Percentiles rank a stretch among this genome's conserved stretches.
Evolutionary conservation across 2,888 invertebrate genomes (phyloP).

Genomic region (Bursaphelenchus okinawaensis): DNA sequence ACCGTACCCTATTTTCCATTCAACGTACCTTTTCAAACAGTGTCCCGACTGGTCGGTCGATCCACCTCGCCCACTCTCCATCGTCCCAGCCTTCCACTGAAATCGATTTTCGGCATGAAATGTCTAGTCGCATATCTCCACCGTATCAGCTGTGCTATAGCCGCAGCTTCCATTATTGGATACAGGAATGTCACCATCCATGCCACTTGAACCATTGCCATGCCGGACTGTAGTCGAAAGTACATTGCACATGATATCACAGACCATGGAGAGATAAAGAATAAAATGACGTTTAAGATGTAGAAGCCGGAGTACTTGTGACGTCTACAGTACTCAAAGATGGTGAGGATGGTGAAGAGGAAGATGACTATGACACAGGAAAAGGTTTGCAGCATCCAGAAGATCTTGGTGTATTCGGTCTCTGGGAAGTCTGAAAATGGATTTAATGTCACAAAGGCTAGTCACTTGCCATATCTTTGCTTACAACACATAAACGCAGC

Average conservation of each 20-base stretch:
- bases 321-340: background rate
- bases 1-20: no score
- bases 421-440: slow-evolving; percentile 9
- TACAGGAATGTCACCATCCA: slow-evolving; percentile 10
- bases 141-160: background rate
- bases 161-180: slow-evolving; percentile 1
- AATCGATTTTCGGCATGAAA: background rate
- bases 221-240: background rate
- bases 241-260: background rate
- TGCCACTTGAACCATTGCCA: background rate
- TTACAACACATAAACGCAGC: no score
- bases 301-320: slow-evolving; percentile 6
- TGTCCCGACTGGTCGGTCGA: background rate
- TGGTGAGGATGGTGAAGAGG: background rate
- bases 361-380: slow-evolving; percentile 3
- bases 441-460: no score
- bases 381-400: slow-evolving; percentile 1
- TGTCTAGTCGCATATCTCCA: background rate
- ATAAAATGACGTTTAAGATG: background rate
- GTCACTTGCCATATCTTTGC: no score
- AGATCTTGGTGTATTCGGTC: background rate
- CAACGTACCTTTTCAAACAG: background rate
- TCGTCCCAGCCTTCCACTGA: background rate
- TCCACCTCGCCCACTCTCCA: background rate
- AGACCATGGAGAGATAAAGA: slow-evolving; percentile 1